These are phyloP conservation scores for Copsychus sechellarum DNA, from an alignment of 2,113 vertebrate genomes.

Conservation along the genomic window DNA sequence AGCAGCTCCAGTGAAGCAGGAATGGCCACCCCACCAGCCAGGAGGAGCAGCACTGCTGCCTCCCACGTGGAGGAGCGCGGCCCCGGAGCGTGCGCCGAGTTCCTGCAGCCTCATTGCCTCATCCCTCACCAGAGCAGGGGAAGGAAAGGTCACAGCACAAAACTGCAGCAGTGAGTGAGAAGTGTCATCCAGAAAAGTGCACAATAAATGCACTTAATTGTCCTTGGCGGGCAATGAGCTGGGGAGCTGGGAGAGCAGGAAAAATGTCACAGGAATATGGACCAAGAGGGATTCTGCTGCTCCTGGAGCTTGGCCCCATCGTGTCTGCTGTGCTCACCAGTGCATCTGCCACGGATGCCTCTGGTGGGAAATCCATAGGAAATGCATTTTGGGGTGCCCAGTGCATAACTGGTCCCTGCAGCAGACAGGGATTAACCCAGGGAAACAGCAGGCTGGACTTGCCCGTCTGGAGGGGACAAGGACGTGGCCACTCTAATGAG, in stretches of 20 bases:
- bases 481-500: rapidly evolving
- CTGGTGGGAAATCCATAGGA: background rate
- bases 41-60: background rate
- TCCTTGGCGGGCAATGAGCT: background rate
- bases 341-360: background rate
- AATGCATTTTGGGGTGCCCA: background rate
- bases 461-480: background rate
- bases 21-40: background rate
- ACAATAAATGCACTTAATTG: background rate
- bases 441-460: background rate
- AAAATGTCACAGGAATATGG: background rate
- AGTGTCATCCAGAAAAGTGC: background rate
- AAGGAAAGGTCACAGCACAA: background rate
- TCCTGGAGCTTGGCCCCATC: background rate
- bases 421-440: background rate
- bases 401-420: background rate
- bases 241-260: background rate
- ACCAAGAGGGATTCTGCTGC: background rate
- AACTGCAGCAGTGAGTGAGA: background rate
- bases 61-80: background rate
- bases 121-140: background rate
- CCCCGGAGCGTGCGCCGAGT: rapidly evolving
- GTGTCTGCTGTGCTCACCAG: background rate
- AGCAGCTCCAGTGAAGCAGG: background rate
- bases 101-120: background rate